phyloP scores from a whole-genome alignment of 1,140 invertebrate species.

The Tyrophagus putrescentiae region DNA sequence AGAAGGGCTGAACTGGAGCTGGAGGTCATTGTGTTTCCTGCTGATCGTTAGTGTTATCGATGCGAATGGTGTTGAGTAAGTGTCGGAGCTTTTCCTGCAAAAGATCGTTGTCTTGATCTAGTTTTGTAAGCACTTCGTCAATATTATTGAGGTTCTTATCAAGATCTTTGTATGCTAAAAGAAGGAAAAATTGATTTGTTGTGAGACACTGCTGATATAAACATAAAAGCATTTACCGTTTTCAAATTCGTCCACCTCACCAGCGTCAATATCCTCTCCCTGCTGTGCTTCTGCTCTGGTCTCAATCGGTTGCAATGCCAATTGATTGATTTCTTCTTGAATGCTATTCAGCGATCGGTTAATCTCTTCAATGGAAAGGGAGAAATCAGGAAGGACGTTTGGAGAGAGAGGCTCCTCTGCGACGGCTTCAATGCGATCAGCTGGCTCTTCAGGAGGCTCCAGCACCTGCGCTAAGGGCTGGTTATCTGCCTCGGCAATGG shows the following conservation, averaged over 20 bases:
- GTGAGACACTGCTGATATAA: not conserved
- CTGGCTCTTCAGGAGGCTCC: not conserved
- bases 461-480: not conserved
- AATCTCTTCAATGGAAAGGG: not conserved
- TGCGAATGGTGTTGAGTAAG: not conserved
- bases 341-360: not conserved
- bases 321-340: not conserved
- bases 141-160: not conserved
- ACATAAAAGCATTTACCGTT: not conserved
- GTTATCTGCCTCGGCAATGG: not conserved
- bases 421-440: not conserved
- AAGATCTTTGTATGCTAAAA: not conserved
- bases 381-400: not conserved
- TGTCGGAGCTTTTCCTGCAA: not conserved
- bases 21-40: not conserved
- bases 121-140: not conserved
- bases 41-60: slow-evolving; percentile 1
- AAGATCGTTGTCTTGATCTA: not conserved
- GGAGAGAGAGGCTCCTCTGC: not conserved
- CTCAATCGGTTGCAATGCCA: not conserved
- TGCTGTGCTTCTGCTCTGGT: not conserved
- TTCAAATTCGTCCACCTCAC: not conserved
- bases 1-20: not conserved
- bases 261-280: not conserved
- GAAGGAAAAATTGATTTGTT: no score